Evolutionary conservation across 2,888 invertebrate genomes (phyloP), one percentile per base, ranked within the genome.

Genomic region (Geotrupes spiniger): DNA sequence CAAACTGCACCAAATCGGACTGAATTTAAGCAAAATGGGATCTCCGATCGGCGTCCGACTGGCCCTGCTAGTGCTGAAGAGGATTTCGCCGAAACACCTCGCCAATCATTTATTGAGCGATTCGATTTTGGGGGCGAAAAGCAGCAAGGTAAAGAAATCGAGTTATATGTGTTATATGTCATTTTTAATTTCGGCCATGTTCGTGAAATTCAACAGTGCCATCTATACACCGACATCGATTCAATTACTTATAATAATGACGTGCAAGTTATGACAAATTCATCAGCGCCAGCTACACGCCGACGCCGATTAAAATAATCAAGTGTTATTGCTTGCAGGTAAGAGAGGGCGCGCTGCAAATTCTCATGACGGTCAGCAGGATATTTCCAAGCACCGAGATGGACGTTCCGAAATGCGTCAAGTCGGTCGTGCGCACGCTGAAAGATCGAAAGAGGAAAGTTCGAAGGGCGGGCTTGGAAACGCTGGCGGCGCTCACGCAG

Each of bases 371-470:
- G 56, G 83, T 88, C 5, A 71, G 89, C 56, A 79, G 89, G 67
- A 85, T 87, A 21, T 89, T 87, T 66, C 89, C 90, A 1, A 85
- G 87, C 62, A 84, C 84, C 40, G 87, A 88, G 58, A 83, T 88
- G 63, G 55, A 63, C 42, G 50, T 62, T 9, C 45, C 41, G 57
- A 70, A 58, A 61, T 69, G 62, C 33, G 59, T 71, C 33, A 50
- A 68, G 51, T 63, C 78, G 40, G 64, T 71, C 31, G 57, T 68
- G 42, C 53, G 60, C 12, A 53, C 67, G 16, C 56, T 71, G 37
- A 76, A 63, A 59, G 84, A 70, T 67, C 82, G 80, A 57, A 90
- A 85, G 61, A 81, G 84, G 67, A 82, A 82, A 61, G 93, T 85
- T 53, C 82, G 81, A 63, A 92, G 81, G 74, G 92, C 81, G 53